phyloP scores from a whole-genome alignment of 2,113 vertebrate genomes.

The Prietella phreatophila region DNA sequence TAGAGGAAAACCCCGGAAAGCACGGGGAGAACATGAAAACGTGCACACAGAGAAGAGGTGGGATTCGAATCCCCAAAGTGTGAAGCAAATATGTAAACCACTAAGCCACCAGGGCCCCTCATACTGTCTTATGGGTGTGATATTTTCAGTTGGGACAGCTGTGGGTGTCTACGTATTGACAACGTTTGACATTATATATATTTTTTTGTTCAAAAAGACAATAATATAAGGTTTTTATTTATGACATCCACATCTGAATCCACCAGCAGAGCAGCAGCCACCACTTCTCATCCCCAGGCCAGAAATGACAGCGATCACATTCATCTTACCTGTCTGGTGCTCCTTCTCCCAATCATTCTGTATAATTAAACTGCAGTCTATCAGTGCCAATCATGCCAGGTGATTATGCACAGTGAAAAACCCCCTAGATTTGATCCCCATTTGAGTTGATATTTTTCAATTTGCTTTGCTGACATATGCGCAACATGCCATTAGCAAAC shows the following conservation, averaged over 20 bases:
- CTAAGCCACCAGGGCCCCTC: no score
- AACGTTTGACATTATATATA: not conserved
- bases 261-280: not conserved
- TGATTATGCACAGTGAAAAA: no score
- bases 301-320: not conserved
- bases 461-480: not conserved
- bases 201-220: not conserved
- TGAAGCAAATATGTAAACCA: no score
- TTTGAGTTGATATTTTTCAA: not conserved
- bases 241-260: not conserved
- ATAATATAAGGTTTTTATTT: not conserved
- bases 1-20: no score
- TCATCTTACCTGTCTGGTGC: not conserved
- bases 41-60: no score
- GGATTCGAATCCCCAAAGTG: no score
- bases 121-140: not conserved
- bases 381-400: no score
- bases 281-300: not conserved
- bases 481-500: not conserved
- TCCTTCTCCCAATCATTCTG: not conserved
- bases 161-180: not conserved
- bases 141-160: not conserved
- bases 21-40: no score
- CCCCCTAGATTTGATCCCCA: not conserved
- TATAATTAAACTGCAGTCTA: not conserved